A percentile compares a stretch with the other conserved stretches of the same genome.
Conservation (phyloP, 2,797 vertebrate species). For the Darevskia nairensis region DNA sequence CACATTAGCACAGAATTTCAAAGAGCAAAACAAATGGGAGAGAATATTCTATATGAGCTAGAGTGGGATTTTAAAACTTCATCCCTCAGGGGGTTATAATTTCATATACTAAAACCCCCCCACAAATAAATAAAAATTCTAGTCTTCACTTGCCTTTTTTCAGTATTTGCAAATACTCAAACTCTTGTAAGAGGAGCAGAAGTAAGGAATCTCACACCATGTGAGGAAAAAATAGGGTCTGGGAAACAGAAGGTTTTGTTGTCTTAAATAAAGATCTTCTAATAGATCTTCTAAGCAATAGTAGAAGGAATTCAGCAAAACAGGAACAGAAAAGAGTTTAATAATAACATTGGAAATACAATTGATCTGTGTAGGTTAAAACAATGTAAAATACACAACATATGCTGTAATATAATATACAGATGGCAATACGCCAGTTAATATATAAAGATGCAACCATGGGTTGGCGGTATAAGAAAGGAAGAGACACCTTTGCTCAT, state of each 20-base stretch:
- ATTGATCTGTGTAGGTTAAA: not conserved
- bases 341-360: not conserved
- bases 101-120: too few species aligned
- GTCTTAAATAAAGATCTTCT: not conserved
- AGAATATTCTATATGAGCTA: too few species aligned
- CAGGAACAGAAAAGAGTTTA: not conserved
- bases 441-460: too few species aligned
- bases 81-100: too few species aligned
- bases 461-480: too few species aligned
- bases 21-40: not conserved
- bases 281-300: not conserved
- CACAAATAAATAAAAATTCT: not conserved
- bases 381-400: not conserved
- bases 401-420: not conserved
- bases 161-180: not conserved
- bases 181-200: not conserved
- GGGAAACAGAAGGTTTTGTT: not conserved
- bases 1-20: not conserved
- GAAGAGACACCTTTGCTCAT: too few species aligned
- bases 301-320: not conserved
- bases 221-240: not conserved
- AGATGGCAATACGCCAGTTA: too few species aligned
- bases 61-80: too few species aligned
- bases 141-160: too few species aligned
- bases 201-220: too few species aligned